Base-by-base conservation (phyloP, 1,140 invertebrate species). In the Anadara kagoshimensis region DNA sequence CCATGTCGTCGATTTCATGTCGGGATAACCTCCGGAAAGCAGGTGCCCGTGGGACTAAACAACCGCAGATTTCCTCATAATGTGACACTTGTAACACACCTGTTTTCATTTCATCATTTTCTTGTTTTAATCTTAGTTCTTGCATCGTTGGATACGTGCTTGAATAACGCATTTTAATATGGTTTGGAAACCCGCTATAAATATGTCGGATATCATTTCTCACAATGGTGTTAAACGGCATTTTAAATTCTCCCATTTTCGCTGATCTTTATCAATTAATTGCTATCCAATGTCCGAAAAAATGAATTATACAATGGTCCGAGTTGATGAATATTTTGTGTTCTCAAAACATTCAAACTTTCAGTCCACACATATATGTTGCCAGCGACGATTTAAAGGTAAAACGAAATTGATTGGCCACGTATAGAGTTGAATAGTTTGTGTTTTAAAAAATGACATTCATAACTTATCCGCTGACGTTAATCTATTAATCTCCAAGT, bases 1-100 rank as follows among this genome's bases (percentile, higher is more conserved):
- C 78, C 24, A 82, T 73, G 8, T 72, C 75, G 44, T 82, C 76
- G 14, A 85, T 69, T 66, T 84, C 78, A 57, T 83, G 73, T 5
- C 80, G 73, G 14, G 83, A 83, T 1, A 85, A 71, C 18, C 78
- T 53, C 11, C 82, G 76, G 65, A 85, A 85, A 12, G 82, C 83
- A 8, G 82, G 82, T 11, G 83, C 83, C 22, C 80, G 36, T 36
- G 83, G 83, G 45, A 85, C 82, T 65, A 85, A 53, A 67, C 83
- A 85, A 36, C 74, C 75, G 69, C 82, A 81, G 36, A 80, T 78
- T 26, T 78, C 59, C 26, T 78, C 72, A 56, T 82, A 85, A 47
- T 85, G 82, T 1, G 83, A 83, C 26, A 76, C 78, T 36, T 78
- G 58, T 18, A 85, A 76, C 2, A 85, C 81, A 51, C 75, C 70